Base-by-base conservation (phyloP, 2,113 vertebrate species). In the Gallinago media region DNA sequence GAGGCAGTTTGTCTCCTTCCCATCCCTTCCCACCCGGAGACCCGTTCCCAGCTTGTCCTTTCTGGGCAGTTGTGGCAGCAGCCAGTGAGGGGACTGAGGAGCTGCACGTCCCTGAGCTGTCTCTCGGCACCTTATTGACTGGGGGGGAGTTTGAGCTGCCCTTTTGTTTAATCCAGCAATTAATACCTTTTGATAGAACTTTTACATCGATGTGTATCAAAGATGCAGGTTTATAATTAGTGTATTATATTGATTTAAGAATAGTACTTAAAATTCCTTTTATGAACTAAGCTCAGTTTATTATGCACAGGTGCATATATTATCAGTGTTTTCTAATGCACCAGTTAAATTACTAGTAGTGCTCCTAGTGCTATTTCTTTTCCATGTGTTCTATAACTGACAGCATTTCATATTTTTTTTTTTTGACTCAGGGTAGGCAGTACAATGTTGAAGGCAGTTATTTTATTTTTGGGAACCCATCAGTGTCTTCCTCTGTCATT, bases 81-180 rank as follows among this genome's bases (percentile, higher is more conserved):
- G 49, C 1, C 4, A 7, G 58, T 2, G 29, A 15, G n/a, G 2
- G 29, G n/a, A 5, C 14, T 0, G 75, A 27, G 78, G 65, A 16
- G 63, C 65, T 23, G 2, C 1, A 0, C 1, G 1, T 12, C 18
- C 34, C 70, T 13, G 59, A 15, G 22, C 16, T 9, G 12, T 27
- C 26, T 0, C 34, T 40, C 0, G 0, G 38, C 20, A 22, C 21
- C 46, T 29, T 40, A 1, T 22, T 5, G 42, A 1, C 22, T 6
- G 22, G 47, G 9, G 1, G 5, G 6, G 23, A 44, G 14, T 22
- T 32, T 20, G 55, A 80, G 84, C 44, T 55, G 22, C 67, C 36
- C 56, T 47, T 26, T 6, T 3, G 8, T 40, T 40, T 46, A 38
- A 50, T 76, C 19, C 4, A 4, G 4, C 13, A 27, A 34, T 65